Evolutionary conservation across 2,797 vertebrate species (phyloP).

Genomic region (Uromys caudimaculatus): DNA sequence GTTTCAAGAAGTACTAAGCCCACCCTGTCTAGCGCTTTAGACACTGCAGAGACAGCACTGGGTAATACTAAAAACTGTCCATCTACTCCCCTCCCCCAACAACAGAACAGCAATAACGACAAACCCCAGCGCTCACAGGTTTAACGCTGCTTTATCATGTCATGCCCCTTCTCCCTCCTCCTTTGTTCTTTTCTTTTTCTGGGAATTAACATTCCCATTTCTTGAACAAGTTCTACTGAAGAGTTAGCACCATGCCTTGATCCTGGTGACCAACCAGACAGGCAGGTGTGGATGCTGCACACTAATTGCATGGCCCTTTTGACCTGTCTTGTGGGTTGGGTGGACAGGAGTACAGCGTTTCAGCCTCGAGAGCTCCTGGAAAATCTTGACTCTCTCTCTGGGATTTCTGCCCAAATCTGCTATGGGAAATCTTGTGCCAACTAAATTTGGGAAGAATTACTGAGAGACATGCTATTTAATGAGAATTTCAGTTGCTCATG

Average conservation of each 20-base stretch:
- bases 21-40: slow-evolving; percentile 39
- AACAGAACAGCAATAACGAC: not conserved
- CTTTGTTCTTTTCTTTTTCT: not conserved
- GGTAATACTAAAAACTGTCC: slow-evolving; percentile 73
- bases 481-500: not conserved
- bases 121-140: not conserved
- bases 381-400: slow-evolving; percentile 13
- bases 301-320: not conserved
- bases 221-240: not conserved
- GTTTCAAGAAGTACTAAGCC: slow-evolving; percentile 70
- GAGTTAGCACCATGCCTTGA: slow-evolving; percentile 9
- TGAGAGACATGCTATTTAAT: not conserved
- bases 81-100: not conserved
- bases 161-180: not conserved
- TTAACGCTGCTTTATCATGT: not conserved
- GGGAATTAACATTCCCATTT: not conserved
- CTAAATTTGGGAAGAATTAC: slow-evolving; percentile 28
- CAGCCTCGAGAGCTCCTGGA: not conserved
- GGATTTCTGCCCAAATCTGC: not conserved
- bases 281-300: not conserved
- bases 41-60: slow-evolving; percentile 62
- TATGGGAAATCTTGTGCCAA: not conserved
- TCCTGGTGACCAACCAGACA: not conserved
- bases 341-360: not conserved
- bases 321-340: not conserved